Conservation (phyloP, 2,888 invertebrate species). For the Molorchus minor region DNA sequence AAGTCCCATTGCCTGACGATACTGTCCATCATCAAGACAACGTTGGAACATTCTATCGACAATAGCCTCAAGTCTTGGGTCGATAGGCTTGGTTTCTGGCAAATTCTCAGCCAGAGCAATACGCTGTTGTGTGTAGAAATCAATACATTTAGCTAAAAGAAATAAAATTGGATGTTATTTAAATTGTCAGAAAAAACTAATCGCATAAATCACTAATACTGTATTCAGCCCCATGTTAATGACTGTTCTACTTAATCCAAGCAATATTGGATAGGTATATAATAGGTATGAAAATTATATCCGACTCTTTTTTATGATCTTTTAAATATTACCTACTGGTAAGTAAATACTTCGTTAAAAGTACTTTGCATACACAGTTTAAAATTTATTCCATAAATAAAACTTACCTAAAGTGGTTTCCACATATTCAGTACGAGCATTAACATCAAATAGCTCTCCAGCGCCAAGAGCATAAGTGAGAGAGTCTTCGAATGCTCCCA, state of each 20-base stretch:
- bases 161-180: neutral
- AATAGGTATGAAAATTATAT: too few species aligned
- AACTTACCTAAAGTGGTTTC: conserved; percentile 86
- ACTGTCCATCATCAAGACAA: conserved; percentile 94
- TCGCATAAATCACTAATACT: too few species aligned
- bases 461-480: conserved; percentile 97
- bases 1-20: conserved; percentile 94
- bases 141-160: conserved; percentile 89
- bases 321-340: neutral
- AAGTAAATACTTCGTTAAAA: neutral
- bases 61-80: conserved; percentile 87
- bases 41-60: conserved; percentile 98
- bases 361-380: neutral
- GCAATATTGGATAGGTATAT: too few species aligned
- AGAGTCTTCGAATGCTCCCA: conserved; percentile 97
- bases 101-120: conserved; percentile 77
- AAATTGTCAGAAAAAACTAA: too few species aligned
- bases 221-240: too few species aligned
- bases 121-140: conserved; percentile 92
- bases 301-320: too few species aligned
- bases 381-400: neutral
- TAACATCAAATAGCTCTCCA: conserved; percentile 93
- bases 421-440: conserved; percentile 92
- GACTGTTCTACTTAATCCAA: too few species aligned
- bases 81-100: conserved; percentile 74